Evolutionary conservation across 2,888 invertebrate genomes (phyloP).

Genomic region (Aleiodes leptofemur): DNA sequence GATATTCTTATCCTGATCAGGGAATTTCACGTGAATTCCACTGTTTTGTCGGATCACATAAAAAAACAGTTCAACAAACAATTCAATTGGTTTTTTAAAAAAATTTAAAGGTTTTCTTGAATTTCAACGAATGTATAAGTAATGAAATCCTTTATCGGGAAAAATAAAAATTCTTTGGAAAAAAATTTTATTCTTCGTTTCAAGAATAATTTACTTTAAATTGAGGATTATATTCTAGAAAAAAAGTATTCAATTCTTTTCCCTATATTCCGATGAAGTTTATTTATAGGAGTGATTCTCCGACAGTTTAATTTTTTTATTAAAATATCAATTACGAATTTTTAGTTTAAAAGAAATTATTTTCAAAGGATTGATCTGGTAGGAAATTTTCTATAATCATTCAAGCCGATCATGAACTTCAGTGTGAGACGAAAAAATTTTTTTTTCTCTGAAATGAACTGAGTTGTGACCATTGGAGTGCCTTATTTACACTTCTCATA

Average conservation of each 20-base stretch:
- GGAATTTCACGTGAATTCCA: conserved; percentile 17
- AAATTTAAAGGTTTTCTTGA: neutral
- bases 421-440: conserved; percentile 33
- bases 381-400: too few relatives aligned
- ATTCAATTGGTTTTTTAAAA: neutral
- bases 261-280: too few relatives aligned
- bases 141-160: neutral
- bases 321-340: too few relatives aligned
- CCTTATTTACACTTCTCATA: conserved; percentile 22
- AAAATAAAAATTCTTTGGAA: too few relatives aligned
- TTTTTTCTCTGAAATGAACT: neutral
- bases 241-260: too few relatives aligned
- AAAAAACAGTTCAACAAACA: neutral
- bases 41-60: neutral
- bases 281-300: too few relatives aligned
- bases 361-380: too few relatives aligned
- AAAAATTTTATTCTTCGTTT: too few relatives aligned
- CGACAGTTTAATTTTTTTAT: too few relatives aligned
- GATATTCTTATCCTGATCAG: conserved; percentile 20
- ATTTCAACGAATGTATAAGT: conserved; percentile 21
- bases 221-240: too few relatives aligned
- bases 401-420: conserved; percentile 74
- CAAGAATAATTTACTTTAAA: too few relatives aligned
- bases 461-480: neutral
- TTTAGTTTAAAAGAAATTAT: too few relatives aligned